These are phyloP conservation scores for Drosophila anomalata DNA, from an alignment of 2,888 invertebrate species.

Conservation along the genomic window DNA sequence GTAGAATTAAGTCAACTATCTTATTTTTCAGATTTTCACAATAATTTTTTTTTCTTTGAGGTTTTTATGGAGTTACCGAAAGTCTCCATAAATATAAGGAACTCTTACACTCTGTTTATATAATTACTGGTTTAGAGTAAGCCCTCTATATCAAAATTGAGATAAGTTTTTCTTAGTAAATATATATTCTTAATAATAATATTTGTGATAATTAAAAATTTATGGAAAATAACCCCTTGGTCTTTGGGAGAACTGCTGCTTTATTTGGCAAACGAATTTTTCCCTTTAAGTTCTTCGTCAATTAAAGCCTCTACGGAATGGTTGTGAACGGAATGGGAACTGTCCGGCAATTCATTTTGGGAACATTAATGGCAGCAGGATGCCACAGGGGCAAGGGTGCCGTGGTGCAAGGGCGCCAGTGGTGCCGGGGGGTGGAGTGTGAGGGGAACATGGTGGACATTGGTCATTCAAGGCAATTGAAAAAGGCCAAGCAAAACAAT, in stretches of 20 bases:
- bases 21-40: too few species aligned
- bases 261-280: background rate
- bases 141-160: too few species aligned
- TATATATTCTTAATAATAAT: too few species aligned
- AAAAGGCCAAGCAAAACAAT: constrained; percentile 62
- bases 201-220: background rate
- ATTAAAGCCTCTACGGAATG: constrained; percentile 85
- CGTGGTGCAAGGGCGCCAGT: background rate
- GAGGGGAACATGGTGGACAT: constrained; percentile 27
- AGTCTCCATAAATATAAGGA: too few species aligned
- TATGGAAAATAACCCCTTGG: background rate
- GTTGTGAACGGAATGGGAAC: constrained; percentile 16
- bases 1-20: too few species aligned
- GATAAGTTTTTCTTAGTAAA: too few species aligned
- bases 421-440: background rate
- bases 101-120: too few species aligned
- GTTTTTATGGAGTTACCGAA: too few species aligned
- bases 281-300: constrained; percentile 88
- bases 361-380: constrained; percentile 46
- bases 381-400: constrained; percentile 20
- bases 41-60: too few species aligned
- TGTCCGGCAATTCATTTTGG: constrained; percentile 38
- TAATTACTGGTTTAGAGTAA: too few species aligned
- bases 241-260: background rate
- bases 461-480: constrained; percentile 45